These are phyloP conservation scores for Sesamia nonagrioides DNA, from an alignment of 1,140 invertebrate genomes.

Conservation along the genomic window DNA sequence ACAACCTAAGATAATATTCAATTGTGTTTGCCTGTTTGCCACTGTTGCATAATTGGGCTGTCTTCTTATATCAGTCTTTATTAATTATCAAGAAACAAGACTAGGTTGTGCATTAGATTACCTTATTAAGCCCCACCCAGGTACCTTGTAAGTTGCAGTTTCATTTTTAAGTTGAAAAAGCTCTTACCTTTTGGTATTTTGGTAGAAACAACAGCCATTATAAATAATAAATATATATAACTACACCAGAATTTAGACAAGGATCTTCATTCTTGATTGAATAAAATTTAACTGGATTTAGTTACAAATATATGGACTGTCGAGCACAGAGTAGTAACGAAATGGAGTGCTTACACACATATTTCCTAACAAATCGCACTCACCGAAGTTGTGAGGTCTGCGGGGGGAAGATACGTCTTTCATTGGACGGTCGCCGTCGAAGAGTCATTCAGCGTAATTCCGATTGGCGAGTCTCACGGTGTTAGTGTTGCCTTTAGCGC, in stretches of 20 bases:
- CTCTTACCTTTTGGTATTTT: no score
- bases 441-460: background rate
- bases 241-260: background rate
- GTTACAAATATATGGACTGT: background rate
- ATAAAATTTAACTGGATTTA: background rate
- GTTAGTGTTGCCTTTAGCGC: background rate
- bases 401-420: slow-evolving; percentile 3
- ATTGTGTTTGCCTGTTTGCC: background rate
- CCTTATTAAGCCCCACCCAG: no score
- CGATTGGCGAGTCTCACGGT: background rate
- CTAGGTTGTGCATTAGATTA: no score
- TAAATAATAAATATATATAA: no score
- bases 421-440: slow-evolving; percentile 10
- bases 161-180: no score
- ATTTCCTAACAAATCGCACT: slow-evolving; percentile 13
- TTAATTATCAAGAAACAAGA: no score
- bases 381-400: slow-evolving; percentile 27
- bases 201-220: no score
- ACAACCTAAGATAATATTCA: background rate
- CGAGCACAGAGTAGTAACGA: slow-evolving; percentile 12
- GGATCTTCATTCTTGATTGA: background rate
- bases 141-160: no score
- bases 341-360: slow-evolving; percentile 16
- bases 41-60: background rate
- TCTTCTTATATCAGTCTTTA: no score